Evolutionary conservation across 2,113 vertebrate genomes (phyloP).

Genomic region (Pontoporia blainvillei): DNA sequence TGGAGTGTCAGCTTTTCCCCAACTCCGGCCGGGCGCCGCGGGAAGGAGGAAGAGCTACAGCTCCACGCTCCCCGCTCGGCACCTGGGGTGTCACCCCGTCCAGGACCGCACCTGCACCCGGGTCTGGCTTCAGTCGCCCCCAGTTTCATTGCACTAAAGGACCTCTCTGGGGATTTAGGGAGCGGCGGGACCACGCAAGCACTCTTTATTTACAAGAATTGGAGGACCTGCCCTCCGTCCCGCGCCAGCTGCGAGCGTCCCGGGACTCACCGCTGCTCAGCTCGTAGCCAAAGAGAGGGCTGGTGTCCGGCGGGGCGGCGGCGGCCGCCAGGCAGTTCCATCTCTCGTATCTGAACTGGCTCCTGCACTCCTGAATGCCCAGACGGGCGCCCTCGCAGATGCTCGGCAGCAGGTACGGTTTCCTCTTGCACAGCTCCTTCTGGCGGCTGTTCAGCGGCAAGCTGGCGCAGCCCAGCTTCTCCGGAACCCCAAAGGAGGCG

Average conservation of each 20-base stretch:
- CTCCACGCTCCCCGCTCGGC: not conserved
- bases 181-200: no score
- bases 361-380: slow-evolving; percentile 90
- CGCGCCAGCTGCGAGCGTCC: not conserved
- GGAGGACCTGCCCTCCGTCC: not conserved
- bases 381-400: slow-evolving; percentile 90
- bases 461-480: slow-evolving; percentile 85
- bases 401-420: slow-evolving; percentile 89
- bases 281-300: slow-evolving; percentile 85
- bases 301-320: slow-evolving; percentile 28
- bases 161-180: not conserved
- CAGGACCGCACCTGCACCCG: not conserved
- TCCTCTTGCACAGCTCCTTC: slow-evolving; percentile 90
- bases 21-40: not conserved
- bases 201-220: not conserved
- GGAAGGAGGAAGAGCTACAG: not conserved
- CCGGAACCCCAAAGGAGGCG: slow-evolving; percentile 84
- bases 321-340: slow-evolving; percentile 91
- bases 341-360: slow-evolving; percentile 92
- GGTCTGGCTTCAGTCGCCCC: not conserved
- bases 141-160: fast-evolving
- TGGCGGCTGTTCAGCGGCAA: slow-evolving; percentile 86
- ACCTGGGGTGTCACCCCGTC: not conserved
- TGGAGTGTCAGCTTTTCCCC: not conserved
- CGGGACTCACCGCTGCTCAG: slow-evolving; percentile 89